Percentiles rank a stretch among this genome's conserved stretches.
Conservation (phyloP, 2,797 vertebrate genomes). For the Anabacerthia variegaticeps region DNA sequence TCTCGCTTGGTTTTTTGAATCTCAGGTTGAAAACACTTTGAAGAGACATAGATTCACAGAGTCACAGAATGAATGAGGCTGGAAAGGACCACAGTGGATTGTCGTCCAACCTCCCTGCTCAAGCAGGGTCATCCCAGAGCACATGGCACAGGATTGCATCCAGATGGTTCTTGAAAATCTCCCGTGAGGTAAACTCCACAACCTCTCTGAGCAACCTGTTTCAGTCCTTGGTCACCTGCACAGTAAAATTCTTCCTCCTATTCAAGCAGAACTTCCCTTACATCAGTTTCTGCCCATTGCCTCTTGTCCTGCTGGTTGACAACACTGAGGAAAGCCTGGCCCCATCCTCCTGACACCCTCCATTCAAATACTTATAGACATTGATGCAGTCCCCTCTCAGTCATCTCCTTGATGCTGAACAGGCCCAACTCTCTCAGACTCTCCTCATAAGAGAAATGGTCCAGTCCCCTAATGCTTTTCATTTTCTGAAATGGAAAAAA, state of each 20-base stretch:
- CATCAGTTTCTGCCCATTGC: neutral
- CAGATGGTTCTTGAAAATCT: neutral
- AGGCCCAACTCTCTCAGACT: neutral
- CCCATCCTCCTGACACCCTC: neutral
- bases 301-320: neutral
- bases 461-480: neutral
- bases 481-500: neutral
- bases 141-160: neutral
- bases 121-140: neutral
- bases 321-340: neutral
- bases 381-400: neutral
- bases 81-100: neutral
- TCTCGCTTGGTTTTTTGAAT: neutral
- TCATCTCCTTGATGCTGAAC: neutral
- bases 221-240: neutral
- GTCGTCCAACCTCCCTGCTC: neutral
- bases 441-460: neutral
- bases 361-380: neutral
- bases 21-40: neutral
- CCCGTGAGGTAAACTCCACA: neutral
- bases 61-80: neutral
- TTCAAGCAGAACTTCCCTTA: neutral
- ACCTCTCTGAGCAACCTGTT: neutral
- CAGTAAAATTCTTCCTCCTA: neutral
- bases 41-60: neutral